phyloP scores from a whole-genome alignment of 2,113 vertebrate species.

The Pollimyrus isidori region DNA sequence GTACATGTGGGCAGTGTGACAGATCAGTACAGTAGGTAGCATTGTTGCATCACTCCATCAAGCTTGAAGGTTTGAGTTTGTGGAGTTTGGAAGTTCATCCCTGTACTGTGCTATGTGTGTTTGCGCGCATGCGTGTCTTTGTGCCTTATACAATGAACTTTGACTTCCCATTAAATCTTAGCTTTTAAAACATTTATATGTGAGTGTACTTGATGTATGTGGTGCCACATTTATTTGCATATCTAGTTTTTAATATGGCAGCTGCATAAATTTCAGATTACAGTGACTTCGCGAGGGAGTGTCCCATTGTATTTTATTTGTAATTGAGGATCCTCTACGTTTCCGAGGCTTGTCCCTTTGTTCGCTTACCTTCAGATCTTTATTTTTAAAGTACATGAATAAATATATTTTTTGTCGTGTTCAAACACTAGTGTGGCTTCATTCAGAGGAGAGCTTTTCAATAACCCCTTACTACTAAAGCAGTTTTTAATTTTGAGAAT shows the following conservation, averaged over 20 bases:
- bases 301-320: not conserved
- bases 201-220: not conserved
- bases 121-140: not conserved
- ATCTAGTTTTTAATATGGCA: not conserved
- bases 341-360: not conserved
- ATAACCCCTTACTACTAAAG: not conserved
- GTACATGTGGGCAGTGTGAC: not conserved
- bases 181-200: not conserved
- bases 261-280: not conserved
- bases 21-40: not conserved
- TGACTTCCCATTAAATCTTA: not conserved
- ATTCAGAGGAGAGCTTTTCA: not conserved
- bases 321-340: not conserved
- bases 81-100: not conserved
- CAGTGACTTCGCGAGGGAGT: not conserved
- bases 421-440: not conserved
- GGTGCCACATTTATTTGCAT: not conserved
- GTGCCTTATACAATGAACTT: not conserved
- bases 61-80: not conserved
- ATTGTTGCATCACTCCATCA: not conserved
- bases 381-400: not conserved
- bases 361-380: not conserved
- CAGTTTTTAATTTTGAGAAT: not conserved
- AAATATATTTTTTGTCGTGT: not conserved
- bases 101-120: not conserved